These are phyloP conservation scores for Quadroppia sp. DNA, from an alignment of 2,888 invertebrate species.

Conservation along the genomic window DNA sequence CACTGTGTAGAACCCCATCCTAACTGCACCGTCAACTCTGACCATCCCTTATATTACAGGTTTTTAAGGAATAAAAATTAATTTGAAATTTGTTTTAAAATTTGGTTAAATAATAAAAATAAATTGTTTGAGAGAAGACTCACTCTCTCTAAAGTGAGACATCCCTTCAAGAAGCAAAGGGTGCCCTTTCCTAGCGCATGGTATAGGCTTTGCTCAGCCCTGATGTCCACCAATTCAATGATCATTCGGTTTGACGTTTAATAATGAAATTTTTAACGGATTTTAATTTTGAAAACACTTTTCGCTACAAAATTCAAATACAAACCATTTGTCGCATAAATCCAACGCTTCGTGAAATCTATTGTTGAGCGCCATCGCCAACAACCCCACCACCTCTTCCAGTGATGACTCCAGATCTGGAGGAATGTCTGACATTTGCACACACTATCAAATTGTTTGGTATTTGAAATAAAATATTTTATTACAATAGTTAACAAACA, in stretches of 20 bases:
- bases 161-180: conserved; percentile 84
- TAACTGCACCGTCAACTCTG: too few relatives aligned
- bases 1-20: too few relatives aligned
- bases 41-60: too few relatives aligned
- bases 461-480: too few relatives aligned
- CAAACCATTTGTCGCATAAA: conserved; percentile 69
- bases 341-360: conserved; percentile 74
- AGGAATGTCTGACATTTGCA: neutral
- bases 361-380: conserved; percentile 89
- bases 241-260: too few relatives aligned
- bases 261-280: too few relatives aligned
- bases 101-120: too few relatives aligned
- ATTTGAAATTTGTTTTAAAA: too few relatives aligned
- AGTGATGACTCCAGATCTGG: conserved; percentile 42
- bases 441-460: too few relatives aligned
- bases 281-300: neutral
- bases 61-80: too few relatives aligned
- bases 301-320: neutral
- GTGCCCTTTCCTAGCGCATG: conserved; percentile 84
- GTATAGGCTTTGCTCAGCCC: conserved; percentile 77
- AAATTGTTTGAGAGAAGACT: conserved; percentile 48
- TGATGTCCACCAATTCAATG: conserved; percentile 50
- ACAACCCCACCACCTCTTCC: conserved; percentile 28
- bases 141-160: conserved; percentile 82
- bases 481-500: too few relatives aligned